A percentile compares a stretch with the other conserved stretches of the same genome.
phyloP scores from a whole-genome alignment of 1,140 invertebrate species.

The Hylaeus anthracinus region DNA sequence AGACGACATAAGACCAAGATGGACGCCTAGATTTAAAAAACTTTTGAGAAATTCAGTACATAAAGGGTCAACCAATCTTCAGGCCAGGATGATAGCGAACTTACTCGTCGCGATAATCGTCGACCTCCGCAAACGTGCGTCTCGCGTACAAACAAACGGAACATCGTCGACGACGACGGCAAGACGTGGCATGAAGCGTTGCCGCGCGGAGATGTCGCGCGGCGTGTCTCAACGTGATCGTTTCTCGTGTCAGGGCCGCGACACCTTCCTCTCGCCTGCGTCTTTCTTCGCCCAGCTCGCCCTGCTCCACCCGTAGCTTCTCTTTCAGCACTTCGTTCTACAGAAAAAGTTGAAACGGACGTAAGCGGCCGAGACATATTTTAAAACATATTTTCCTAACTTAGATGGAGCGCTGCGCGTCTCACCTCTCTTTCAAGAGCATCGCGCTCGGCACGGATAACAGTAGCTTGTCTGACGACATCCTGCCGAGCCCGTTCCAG shows the following conservation, averaged over 20 bases:
- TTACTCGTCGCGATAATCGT: slow-evolving; percentile 80
- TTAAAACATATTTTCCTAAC: background rate
- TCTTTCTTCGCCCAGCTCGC: slow-evolving; percentile 76
- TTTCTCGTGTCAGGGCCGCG: slow-evolving; percentile 72
- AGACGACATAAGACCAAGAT: too few species aligned
- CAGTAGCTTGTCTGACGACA: slow-evolving; percentile 83
- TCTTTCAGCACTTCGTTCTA: slow-evolving; percentile 82
- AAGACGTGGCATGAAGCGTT: slow-evolving; percentile 76
- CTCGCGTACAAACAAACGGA: slow-evolving; percentile 84
- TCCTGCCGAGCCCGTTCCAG: slow-evolving; percentile 83
- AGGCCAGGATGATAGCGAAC: slow-evolving; percentile 43
- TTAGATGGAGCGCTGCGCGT: background rate
- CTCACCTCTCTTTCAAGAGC: slow-evolving; percentile 83
- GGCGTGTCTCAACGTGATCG: slow-evolving; percentile 73
- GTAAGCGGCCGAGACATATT: too few species aligned
- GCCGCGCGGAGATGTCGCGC: slow-evolving; percentile 75
- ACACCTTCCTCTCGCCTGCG: slow-evolving; percentile 76
- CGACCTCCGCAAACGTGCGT: slow-evolving; percentile 83
- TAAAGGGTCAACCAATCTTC: too few species aligned
- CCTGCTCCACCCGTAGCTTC: slow-evolving; percentile 79
- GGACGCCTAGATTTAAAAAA: too few species aligned
- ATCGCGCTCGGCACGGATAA: slow-evolving; percentile 83
- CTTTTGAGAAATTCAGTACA: too few species aligned
- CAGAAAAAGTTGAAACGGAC: slow-evolving; percentile 27
- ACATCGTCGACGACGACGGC: slow-evolving; percentile 81